These are phyloP conservation scores for Pocota personata DNA, from an alignment of 2,888 invertebrate species.

Conservation along the genomic window DNA sequence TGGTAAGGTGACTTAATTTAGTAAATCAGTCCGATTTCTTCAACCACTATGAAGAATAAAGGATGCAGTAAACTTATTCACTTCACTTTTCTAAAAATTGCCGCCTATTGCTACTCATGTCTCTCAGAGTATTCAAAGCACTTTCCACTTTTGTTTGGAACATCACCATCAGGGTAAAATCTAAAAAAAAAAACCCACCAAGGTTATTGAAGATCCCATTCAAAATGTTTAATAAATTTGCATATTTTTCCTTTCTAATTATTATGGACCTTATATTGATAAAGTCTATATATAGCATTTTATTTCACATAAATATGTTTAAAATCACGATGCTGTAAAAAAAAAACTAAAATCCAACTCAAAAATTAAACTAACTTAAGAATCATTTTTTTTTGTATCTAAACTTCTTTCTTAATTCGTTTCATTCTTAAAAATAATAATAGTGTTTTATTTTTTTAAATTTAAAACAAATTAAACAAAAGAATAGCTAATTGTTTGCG, in stretches of 20 bases:
- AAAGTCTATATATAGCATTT: background rate
- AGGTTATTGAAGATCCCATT: background rate
- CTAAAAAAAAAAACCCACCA: too few species aligned
- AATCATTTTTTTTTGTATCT: too few species aligned
- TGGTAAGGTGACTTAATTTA: too few species aligned
- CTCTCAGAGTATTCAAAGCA: too few species aligned
- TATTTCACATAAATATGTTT: background rate
- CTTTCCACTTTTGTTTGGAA: too few species aligned
- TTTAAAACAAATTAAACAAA: background rate
- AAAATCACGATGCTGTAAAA: background rate
- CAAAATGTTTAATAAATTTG: background rate
- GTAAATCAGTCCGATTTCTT: too few species aligned
- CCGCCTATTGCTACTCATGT: too few species aligned
- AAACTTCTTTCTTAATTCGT: background rate
- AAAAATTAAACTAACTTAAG: too few species aligned
- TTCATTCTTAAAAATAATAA: background rate
- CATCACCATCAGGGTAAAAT: background rate
- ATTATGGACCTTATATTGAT: background rate
- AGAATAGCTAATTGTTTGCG: slow-evolving; percentile 21
- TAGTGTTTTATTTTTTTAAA: background rate
- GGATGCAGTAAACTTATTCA: too few species aligned
- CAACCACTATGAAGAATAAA: too few species aligned
- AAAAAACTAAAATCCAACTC: background rate
- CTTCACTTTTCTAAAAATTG: too few species aligned
- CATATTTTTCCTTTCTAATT: background rate